Conservation (phyloP, 2,113 vertebrate species). For the Hipposideros armiger region DNA sequence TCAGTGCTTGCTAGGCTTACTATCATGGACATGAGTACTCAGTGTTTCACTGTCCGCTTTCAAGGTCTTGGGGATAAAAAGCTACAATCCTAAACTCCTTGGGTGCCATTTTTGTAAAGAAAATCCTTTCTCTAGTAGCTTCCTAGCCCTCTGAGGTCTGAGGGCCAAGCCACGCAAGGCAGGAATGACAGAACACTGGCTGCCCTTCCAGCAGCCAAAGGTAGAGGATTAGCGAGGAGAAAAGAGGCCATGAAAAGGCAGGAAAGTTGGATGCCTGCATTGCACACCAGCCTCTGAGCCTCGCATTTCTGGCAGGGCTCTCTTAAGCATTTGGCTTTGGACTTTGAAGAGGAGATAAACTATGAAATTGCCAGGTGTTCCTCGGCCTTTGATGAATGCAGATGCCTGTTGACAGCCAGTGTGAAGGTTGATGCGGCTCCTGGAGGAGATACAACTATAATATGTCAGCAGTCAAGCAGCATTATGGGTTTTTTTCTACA, state of each 20-base stretch:
- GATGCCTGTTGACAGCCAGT: neutral
- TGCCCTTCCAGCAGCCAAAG: neutral
- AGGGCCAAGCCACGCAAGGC: rapidly evolving
- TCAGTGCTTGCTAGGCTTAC: neutral
- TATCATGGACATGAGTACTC: neutral
- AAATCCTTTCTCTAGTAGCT: neutral
- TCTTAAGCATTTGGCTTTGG: neutral
- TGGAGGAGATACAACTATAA: neutral
- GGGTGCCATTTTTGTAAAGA: neutral
- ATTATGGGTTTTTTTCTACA: neutral
- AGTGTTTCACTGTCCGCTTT: neutral
- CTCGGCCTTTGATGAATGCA: neutral
- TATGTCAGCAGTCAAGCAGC: neutral
- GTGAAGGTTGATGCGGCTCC: rapidly evolving
- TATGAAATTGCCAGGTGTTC: neutral
- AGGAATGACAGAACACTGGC: neutral
- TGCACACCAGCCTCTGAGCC: neutral
- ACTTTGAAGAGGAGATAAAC: neutral
- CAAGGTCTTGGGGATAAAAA: neutral
- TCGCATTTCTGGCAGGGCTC: rapidly evolving
- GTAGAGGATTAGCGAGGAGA: neutral
- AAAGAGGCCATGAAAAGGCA: neutral
- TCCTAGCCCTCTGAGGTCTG: neutral
- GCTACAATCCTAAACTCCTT: too few relatives aligned
- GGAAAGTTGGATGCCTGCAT: neutral